A percentile compares a stretch with the other conserved stretches of the same genome.
phyloP scores from a whole-genome alignment of 2,888 invertebrate species.

The Volucella bombylans region DNA sequence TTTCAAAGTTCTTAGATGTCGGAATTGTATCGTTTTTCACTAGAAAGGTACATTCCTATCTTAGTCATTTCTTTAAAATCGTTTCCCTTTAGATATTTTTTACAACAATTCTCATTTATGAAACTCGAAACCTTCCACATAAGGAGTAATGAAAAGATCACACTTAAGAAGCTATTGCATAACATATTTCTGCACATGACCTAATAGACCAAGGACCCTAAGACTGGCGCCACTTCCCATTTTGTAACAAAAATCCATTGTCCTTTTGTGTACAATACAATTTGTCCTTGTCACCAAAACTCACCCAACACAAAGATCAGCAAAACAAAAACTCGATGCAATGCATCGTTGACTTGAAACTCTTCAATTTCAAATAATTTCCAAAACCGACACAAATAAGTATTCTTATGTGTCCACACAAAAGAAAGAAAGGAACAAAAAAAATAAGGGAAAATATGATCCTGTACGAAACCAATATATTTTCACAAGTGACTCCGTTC shows the following conservation, averaged over 20 bases:
- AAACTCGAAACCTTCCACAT: too few relatives aligned
- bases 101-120: too few relatives aligned
- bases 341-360: slow-evolving; percentile 19
- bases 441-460: slow-evolving; percentile 9
- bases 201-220: not conserved
- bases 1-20: too few relatives aligned
- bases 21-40: too few relatives aligned
- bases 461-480: not conserved
- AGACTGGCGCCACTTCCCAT: slow-evolving; percentile 52
- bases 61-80: too few relatives aligned
- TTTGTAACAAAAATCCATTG: slow-evolving; percentile 33
- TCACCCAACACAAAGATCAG: slow-evolving; percentile 50
- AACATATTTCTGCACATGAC: not conserved
- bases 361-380: slow-evolving; percentile 28
- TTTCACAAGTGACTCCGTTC: slow-evolving; percentile 18
- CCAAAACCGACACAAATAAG: slow-evolving; percentile 1
- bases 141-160: too few relatives aligned
- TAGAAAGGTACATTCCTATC: too few relatives aligned
- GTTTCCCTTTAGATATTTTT: too few relatives aligned
- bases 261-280: slow-evolving; percentile 52
- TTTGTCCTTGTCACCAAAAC: slow-evolving; percentile 60
- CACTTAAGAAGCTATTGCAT: too few relatives aligned
- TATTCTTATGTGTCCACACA: slow-evolving; percentile 4
- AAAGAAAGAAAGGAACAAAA: not conserved
- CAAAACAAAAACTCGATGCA: not conserved